Conservation (phyloP, 2,797 vertebrate species). For the Molossus alvarezi region DNA sequence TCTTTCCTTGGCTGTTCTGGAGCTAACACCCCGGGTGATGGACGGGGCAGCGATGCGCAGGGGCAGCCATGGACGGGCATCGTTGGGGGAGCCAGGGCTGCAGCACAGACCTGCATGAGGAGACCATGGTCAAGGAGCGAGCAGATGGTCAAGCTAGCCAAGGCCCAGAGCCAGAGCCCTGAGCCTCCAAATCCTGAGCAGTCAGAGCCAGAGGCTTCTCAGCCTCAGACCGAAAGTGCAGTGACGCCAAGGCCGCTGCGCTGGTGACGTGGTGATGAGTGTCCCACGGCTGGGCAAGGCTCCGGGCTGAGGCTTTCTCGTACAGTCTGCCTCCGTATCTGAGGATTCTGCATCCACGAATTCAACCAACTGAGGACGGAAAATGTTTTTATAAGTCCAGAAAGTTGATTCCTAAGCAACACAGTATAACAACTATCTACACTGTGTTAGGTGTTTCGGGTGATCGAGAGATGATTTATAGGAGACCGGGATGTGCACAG, state of each 20-base stretch:
- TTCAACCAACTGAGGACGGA: not conserved
- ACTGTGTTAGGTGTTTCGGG: accelerated
- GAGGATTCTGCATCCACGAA: not conserved
- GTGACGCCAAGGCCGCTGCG: not conserved
- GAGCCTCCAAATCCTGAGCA: not conserved
- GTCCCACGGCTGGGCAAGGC: not conserved
- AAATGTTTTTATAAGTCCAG: not conserved
- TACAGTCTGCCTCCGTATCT: not conserved
- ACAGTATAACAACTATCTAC: not conserved
- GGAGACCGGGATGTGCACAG: not conserved
- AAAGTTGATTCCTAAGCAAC: not conserved
- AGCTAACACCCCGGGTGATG: not conserved
- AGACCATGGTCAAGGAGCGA: not conserved
- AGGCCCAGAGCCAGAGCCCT: not conserved
- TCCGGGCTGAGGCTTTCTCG: not conserved
- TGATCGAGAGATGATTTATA: not conserved
- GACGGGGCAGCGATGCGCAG: too few relatives aligned
- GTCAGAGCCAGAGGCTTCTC: not conserved
- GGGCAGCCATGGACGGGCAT: not conserved
- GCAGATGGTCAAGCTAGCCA: not conserved
- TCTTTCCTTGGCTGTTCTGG: not conserved
- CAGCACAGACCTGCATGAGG: not conserved
- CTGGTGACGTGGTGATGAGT: not conserved
- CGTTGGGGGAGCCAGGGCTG: not conserved
- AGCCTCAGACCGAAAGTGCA: not conserved